phyloP scores from a whole-genome alignment of 2,888 invertebrate genomes.

The Volucella inflata region DNA sequence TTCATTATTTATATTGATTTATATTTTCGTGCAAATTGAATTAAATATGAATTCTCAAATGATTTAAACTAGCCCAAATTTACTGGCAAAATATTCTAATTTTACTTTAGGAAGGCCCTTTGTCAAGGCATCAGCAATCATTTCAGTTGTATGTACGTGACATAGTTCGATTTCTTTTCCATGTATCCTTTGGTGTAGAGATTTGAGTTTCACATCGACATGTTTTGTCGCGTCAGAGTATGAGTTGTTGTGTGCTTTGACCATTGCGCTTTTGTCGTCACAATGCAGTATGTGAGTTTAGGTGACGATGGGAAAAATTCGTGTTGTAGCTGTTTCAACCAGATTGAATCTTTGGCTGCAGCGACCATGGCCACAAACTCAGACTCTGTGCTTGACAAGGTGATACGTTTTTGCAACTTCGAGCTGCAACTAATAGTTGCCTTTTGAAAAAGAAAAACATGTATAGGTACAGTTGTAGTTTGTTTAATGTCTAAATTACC shows the following conservation, averaged over 20 bases:
- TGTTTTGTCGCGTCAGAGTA: slow-evolving; percentile 56
- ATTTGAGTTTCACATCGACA: slow-evolving; percentile 58
- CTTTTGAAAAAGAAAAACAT: too few relatives aligned
- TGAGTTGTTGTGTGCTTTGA: slow-evolving; percentile 42
- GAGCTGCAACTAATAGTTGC: slow-evolving; percentile 68
- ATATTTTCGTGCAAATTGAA: neutral
- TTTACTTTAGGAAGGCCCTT: slow-evolving; percentile 17
- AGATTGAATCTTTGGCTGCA: slow-evolving; percentile 70
- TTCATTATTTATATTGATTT: too few relatives aligned
- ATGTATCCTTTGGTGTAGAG: slow-evolving; percentile 48
- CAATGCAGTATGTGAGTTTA: slow-evolving; percentile 39
- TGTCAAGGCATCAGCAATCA: slow-evolving; percentile 18
- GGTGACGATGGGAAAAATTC: slow-evolving; percentile 42
- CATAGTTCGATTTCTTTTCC: slow-evolving; percentile 7
- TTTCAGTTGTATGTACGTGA: slow-evolving; percentile 5
- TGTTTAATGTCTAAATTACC: slow-evolving; percentile 44
- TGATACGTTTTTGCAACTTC: slow-evolving; percentile 65
- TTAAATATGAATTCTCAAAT: neutral
- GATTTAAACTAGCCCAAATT: slow-evolving; percentile 3
- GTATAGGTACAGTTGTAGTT: too few relatives aligned
- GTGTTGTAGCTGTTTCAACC: slow-evolving; percentile 51
- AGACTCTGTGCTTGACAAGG: slow-evolving; percentile 69
- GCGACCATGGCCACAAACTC: slow-evolving; percentile 72
- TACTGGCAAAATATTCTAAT: slow-evolving; percentile 5
- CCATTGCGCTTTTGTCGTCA: slow-evolving; percentile 56